phyloP scores from a whole-genome alignment of 1,140 invertebrate species.

The Eupristina koningsbergeri region DNA sequence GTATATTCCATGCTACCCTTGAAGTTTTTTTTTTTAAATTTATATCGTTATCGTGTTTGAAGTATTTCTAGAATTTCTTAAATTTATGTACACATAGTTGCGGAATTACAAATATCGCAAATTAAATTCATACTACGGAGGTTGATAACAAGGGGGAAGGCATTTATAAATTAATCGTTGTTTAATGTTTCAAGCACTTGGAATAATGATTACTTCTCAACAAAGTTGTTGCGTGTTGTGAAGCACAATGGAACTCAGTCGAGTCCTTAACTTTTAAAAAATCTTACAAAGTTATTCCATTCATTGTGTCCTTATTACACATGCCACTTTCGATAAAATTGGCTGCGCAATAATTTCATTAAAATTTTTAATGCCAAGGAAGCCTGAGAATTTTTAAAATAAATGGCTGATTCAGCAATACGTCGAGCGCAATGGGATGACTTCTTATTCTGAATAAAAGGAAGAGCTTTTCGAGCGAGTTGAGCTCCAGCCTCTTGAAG shows the following conservation, averaged over 20 bases:
- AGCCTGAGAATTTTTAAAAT: background rate
- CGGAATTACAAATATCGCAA: background rate
- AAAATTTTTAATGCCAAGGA: background rate
- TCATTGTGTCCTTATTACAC: background rate
- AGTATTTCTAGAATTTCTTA: background rate
- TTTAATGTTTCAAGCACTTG: background rate
- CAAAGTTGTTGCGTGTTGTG: background rate
- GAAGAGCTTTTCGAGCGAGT: background rate
- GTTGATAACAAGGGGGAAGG: background rate
- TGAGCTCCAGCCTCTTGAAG: background rate
- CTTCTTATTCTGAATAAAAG: background rate
- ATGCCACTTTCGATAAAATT: background rate
- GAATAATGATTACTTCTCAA: background rate
- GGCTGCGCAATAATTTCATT: background rate
- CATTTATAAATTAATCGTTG: background rate
- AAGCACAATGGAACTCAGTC: background rate
- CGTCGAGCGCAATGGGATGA: background rate
- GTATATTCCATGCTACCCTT: no score
- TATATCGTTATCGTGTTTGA: background rate
- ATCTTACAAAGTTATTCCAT: background rate
- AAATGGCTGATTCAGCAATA: background rate
- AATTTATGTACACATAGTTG: background rate
- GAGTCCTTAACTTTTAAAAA: background rate
- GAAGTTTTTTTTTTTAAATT: background rate
- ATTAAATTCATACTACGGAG: background rate